phyloP scores from a whole-genome alignment of 37 sponge, comb jelly and placozoan genomes.

The Corticium candelabrum region DNA sequence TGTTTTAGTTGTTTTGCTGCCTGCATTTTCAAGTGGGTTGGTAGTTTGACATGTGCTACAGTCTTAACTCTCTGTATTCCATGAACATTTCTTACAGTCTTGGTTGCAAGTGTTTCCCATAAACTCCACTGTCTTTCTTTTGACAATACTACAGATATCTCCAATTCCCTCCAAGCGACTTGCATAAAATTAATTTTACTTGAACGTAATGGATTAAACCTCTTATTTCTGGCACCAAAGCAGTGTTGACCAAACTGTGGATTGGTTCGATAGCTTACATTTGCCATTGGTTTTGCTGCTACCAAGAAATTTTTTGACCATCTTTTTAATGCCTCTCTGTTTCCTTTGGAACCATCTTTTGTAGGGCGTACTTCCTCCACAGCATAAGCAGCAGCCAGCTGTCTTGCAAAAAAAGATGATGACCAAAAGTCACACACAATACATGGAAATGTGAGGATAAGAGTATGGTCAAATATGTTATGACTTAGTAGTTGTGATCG shows the following conservation, averaged over 20 bases:
- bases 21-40: slow-evolving; percentile 19
- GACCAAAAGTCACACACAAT: slow-evolving; percentile 76
- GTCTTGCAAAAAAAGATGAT: slow-evolving; percentile 51
- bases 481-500: neutral
- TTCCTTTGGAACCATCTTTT: too few species aligned
- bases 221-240: neutral
- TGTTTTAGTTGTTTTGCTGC: neutral
- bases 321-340: neutral
- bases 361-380: slow-evolving; percentile 30
- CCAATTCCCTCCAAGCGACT: slow-evolving; percentile 55
- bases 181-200: neutral
- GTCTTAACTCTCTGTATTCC: slow-evolving; percentile 55
- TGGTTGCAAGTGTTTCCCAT: slow-evolving; percentile 62
- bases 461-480: neutral
- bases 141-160: slow-evolving; percentile 31
- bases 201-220: neutral
- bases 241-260: neutral
- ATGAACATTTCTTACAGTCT: slow-evolving; percentile 25
- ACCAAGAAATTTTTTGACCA: neutral
- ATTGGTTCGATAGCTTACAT: neutral
- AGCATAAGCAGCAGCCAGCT: slow-evolving; percentile 45
- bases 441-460: slow-evolving; percentile 53
- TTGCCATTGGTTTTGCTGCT: neutral
- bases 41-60: slow-evolving; percentile 56
- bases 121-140: slow-evolving; percentile 48